phyloP scores from a whole-genome alignment of 2,797 vertebrate genomes.

The Cirrhinus molitorella region DNA sequence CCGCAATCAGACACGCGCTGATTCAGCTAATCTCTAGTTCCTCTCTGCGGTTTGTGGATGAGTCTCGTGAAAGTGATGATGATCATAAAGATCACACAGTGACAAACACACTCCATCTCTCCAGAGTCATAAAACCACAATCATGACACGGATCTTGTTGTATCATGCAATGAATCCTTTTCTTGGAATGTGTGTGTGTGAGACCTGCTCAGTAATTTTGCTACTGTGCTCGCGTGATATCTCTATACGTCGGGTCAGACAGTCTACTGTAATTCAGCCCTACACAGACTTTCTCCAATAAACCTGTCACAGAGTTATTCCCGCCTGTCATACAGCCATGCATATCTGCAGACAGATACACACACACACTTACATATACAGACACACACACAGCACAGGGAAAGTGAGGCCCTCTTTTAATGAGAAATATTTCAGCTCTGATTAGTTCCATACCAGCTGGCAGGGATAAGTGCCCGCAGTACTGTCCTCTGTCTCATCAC shows the following conservation, averaged over 20 bases:
- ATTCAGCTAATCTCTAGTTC: constrained; percentile 41
- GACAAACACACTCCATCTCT: constrained; percentile 3
- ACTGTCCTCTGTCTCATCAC: constrained; percentile 51
- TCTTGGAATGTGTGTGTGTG: neutral
- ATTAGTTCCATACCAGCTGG: constrained; percentile 83
- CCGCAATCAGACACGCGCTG: constrained; percentile 43
- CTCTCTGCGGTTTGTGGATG: constrained; percentile 32
- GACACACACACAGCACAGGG: neutral
- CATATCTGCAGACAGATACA: neutral
- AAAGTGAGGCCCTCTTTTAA: constrained; percentile 74
- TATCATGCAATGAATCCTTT: constrained; percentile 9
- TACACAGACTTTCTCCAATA: constrained; percentile 32
- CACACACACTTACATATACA: neutral
- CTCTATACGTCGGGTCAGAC: constrained; percentile 17
- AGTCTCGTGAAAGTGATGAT: constrained; percentile 17
- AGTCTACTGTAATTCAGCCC: constrained; percentile 25
- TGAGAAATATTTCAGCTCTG: constrained; percentile 80
- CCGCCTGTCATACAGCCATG: constrained; percentile 20
- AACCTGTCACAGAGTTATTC: constrained; percentile 45
- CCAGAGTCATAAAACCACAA: constrained; percentile 25
- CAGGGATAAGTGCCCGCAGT: constrained; percentile 72
- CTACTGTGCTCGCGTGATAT: constrained; percentile 8
- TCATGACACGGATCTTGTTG: constrained; percentile 10
- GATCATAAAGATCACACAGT: constrained; percentile 38
- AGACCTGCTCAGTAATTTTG: neutral